Conservation (phyloP, 2,888 invertebrate species). For the Malthinus seriepunctatus region DNA sequence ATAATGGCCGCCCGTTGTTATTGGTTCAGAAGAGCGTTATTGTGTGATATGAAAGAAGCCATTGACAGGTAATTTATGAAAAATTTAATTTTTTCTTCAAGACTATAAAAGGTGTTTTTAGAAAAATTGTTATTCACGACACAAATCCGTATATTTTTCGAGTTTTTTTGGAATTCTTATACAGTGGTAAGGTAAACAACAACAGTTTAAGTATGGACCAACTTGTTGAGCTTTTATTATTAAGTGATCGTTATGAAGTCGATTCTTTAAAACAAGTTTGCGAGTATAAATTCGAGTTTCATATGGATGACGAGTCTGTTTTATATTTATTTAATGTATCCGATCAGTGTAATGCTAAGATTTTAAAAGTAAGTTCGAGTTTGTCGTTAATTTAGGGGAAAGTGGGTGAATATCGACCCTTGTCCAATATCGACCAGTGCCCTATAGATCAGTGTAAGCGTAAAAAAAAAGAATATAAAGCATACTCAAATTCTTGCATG, state of each 20-base stretch:
- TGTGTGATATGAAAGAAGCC: slow-evolving; percentile 72
- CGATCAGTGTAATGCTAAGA: slow-evolving; percentile 66
- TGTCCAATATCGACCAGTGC: too few relatives aligned
- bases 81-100: neutral
- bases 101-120: slow-evolving; percentile 39
- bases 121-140: slow-evolving; percentile 69
- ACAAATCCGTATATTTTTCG: slow-evolving; percentile 65
- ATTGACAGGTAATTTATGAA: slow-evolving; percentile 65
- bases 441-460: too few relatives aligned
- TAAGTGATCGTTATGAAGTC: slow-evolving; percentile 66
- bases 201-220: slow-evolving; percentile 56
- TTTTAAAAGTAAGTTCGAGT: slow-evolving; percentile 56
- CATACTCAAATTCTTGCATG: too few relatives aligned
- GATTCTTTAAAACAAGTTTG: slow-evolving; percentile 66
- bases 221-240: slow-evolving; percentile 65
- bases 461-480: too few relatives aligned
- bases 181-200: slow-evolving; percentile 63
- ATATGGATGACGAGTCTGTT: slow-evolving; percentile 66
- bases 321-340: slow-evolving; percentile 67
- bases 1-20: slow-evolving; percentile 70
- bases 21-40: slow-evolving; percentile 69
- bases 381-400: too few relatives aligned
- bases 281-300: slow-evolving; percentile 63
- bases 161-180: slow-evolving; percentile 65
- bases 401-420: too few relatives aligned